These are phyloP conservation scores for Aleiodes leptofemur DNA, from an alignment of 2,888 invertebrate genomes.

Conservation along the genomic window DNA sequence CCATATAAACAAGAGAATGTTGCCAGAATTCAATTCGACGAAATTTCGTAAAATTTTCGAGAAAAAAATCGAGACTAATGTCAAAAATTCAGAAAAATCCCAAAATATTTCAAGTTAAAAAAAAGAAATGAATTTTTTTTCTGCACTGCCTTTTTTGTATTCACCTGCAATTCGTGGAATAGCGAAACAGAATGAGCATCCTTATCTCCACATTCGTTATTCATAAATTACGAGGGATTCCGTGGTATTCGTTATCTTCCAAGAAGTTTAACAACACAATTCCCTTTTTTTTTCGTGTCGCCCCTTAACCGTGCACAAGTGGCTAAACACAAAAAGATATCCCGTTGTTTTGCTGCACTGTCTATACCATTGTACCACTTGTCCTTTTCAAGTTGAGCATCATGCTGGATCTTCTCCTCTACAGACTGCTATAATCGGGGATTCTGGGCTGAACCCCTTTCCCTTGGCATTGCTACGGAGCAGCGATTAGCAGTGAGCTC, in stretches of 20 bases:
- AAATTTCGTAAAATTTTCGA: too few relatives aligned
- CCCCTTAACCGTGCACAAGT: neutral
- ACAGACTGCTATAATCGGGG: conserved; percentile 43
- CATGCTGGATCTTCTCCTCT: conserved; percentile 2
- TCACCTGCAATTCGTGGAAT: conserved; percentile 26
- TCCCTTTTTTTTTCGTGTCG: neutral
- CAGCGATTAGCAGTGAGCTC: conserved; percentile 43
- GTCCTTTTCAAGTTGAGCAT: conserved; percentile 32
- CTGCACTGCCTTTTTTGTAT: too few relatives aligned
- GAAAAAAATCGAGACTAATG: too few relatives aligned
- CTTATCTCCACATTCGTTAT: conserved; percentile 23
- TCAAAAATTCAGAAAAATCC: too few relatives aligned
- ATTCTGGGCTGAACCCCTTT: conserved; percentile 28
- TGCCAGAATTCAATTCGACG: too few relatives aligned
- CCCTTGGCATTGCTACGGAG: conserved; percentile 40
- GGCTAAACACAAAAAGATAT: conserved; percentile 17
- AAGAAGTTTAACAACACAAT: neutral
- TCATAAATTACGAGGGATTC: conserved; percentile 11
- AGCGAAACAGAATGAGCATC: conserved; percentile 10
- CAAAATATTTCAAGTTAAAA: too few relatives aligned
- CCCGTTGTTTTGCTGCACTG: conserved; percentile 12
- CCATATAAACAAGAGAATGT: too few relatives aligned
- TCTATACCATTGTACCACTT: conserved; percentile 29
- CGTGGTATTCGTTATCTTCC: conserved; percentile 3
- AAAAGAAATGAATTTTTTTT: too few relatives aligned